Conservation (phyloP, 2,888 invertebrate genomes). For the Crepidodera aurea region DNA sequence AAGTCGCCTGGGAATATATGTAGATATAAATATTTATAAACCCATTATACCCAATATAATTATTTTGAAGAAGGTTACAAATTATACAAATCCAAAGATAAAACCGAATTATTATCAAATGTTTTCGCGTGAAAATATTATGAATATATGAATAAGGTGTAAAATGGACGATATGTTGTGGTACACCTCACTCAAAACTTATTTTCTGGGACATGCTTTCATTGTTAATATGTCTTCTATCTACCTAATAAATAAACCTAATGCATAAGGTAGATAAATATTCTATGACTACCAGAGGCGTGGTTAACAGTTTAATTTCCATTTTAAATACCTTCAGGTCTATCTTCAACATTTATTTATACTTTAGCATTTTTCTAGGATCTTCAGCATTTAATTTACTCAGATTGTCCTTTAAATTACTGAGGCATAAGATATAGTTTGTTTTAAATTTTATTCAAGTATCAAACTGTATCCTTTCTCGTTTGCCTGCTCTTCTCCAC, state of each 20-base stretch:
- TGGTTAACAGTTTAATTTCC: too few relatives aligned
- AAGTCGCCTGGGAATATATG: too few relatives aligned
- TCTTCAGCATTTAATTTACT: too few relatives aligned
- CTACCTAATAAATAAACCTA: background rate
- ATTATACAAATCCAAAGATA: background rate
- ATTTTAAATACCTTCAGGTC: too few relatives aligned
- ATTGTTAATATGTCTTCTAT: conserved; percentile 5
- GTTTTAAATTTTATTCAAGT: too few relatives aligned
- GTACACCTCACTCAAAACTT: conserved; percentile 9
- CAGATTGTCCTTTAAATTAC: too few relatives aligned
- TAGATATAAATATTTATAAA: background rate
- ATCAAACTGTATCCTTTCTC: too few relatives aligned
- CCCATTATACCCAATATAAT: conserved; percentile 2
- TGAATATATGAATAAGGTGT: conserved; percentile 8
- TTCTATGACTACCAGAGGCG: background rate
- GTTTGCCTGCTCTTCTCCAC: background rate
- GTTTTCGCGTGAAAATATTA: conserved; percentile 6
- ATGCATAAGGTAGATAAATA: background rate
- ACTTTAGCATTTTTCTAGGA: too few relatives aligned
- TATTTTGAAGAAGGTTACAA: background rate
- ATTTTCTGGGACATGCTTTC: background rate
- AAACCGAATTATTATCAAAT: conserved; percentile 4
- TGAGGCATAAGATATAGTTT: too few relatives aligned
- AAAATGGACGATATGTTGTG: conserved; percentile 8
- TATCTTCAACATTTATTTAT: too few relatives aligned